Evolutionary conservation across 2,888 invertebrate species (phyloP), one percentile per base, ranked within the genome.

Genomic region (Hydraecia micacea): DNA sequence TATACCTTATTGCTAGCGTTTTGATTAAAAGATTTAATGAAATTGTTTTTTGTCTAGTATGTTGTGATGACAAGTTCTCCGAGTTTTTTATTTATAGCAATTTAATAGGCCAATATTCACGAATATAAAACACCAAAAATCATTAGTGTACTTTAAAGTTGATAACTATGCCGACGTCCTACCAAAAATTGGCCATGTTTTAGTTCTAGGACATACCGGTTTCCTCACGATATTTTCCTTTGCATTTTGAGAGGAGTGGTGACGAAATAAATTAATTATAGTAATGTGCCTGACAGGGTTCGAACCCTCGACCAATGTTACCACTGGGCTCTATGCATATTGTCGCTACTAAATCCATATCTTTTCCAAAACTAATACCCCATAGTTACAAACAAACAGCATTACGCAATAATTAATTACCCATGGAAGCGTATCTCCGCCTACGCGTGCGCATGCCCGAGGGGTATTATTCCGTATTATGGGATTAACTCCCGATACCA

Each of bases 401-500:
- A 71, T 76, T 55, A 73, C 42, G 42, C 67, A 77, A 72, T 77
- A 77, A 88, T 82, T 85, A 86, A 83, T 88, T 80, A 82, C 66
- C 55, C 65, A 70, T 73, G 55, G 62, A 21, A 73, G 42, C 62
- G 42, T 84, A 84, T 74, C 66, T 77, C 15, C 42, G 36, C 83
- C 83, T 39, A 73, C 79, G 77, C 87, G 84, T 52, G 85, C 87
- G 86, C 89, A 88, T 83, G 85, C 72, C 73, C 77, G 39, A 42
- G 7, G 55, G 67, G 74, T 77, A 81, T 87, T 83, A 89, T 79
- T 63, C 70, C 62, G 71, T 83, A 81, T 85, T 83, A 88, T 76
- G 65, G 87, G 86, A 86, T 89, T 86, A 89, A 80, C 76, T 81
- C 73, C 77, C 71, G 71, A 88, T 66, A 79, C 67, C 60, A 70